phyloP scores from a whole-genome alignment of 2,797 vertebrate genomes.

The Pitangus sulphuratus region DNA sequence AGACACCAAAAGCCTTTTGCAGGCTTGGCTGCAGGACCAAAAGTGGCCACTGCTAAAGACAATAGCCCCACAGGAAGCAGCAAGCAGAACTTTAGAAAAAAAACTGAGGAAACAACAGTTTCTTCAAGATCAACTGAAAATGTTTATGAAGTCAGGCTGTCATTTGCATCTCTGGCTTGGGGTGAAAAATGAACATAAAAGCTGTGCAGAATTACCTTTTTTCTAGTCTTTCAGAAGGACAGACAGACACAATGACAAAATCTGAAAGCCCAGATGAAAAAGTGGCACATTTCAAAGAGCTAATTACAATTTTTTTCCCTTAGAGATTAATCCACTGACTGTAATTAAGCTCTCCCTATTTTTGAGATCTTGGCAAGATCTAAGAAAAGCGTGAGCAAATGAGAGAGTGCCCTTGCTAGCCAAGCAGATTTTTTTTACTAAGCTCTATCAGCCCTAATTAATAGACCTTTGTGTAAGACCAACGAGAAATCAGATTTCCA shows the following conservation, averaged over 20 bases:
- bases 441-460: constrained; percentile 81
- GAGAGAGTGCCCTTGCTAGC: constrained; percentile 71
- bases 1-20: not conserved
- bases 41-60: not conserved
- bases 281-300: constrained; percentile 77
- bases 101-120: constrained; percentile 39
- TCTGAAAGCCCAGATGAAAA: constrained; percentile 69
- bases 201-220: constrained; percentile 67
- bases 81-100: not conserved
- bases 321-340: constrained; percentile 81
- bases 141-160: constrained; percentile 70
- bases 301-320: constrained; percentile 80
- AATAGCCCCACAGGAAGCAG: not conserved
- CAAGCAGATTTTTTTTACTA: constrained; percentile 77
- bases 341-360: constrained; percentile 81
- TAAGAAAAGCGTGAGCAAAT: constrained; percentile 73
- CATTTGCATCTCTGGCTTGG: constrained; percentile 63
- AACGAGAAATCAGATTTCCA: constrained; percentile 77
- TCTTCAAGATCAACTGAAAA: constrained; percentile 65
- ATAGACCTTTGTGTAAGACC: constrained; percentile 80
- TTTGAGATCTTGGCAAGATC: constrained; percentile 83
- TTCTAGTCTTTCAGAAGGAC: constrained; percentile 71
- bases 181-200: constrained; percentile 71
- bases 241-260: constrained; percentile 76
- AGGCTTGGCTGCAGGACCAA: not conserved